These are phyloP conservation scores for Clarias fuscus DNA, from an alignment of 2,797 vertebrate species.

Conservation along the genomic window DNA sequence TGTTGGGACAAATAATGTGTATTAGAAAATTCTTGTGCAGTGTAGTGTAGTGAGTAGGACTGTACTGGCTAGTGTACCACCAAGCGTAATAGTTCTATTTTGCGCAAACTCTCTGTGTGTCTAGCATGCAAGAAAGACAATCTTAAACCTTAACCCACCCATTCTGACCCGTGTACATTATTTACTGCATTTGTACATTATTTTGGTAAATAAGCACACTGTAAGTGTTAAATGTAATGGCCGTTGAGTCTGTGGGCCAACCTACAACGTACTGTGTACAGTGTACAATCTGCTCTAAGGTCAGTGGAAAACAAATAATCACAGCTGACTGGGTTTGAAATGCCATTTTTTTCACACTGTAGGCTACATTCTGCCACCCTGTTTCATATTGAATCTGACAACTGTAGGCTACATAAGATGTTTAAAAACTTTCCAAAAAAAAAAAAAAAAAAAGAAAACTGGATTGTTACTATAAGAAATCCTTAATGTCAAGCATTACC, in stretches of 20 bases:
- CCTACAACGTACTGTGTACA: neutral
- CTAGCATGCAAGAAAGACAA: neutral
- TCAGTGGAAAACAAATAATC: neutral
- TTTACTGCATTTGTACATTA: neutral
- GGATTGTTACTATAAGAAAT: neutral
- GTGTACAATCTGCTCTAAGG: too few species aligned
- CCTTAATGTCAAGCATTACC: neutral
- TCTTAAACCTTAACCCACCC: neutral
- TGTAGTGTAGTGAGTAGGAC: neutral
- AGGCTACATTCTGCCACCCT: neutral
- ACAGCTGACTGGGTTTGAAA: neutral
- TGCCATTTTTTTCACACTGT: neutral
- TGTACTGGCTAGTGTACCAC: neutral
- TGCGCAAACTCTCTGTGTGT: neutral
- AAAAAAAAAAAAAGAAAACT: slow-evolving; percentile 1
- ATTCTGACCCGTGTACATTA: neutral
- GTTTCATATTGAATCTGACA: neutral
- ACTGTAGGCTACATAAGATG: neutral
- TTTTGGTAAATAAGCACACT: neutral
- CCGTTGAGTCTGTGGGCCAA: neutral
- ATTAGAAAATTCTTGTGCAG: neutral
- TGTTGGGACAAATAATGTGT: neutral
- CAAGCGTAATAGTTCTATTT: neutral
- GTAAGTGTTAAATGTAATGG: neutral
- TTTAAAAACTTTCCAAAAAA: neutral